Conservation (phyloP, 2,797 vertebrate species). For the Bothrops alternatus region DNA sequence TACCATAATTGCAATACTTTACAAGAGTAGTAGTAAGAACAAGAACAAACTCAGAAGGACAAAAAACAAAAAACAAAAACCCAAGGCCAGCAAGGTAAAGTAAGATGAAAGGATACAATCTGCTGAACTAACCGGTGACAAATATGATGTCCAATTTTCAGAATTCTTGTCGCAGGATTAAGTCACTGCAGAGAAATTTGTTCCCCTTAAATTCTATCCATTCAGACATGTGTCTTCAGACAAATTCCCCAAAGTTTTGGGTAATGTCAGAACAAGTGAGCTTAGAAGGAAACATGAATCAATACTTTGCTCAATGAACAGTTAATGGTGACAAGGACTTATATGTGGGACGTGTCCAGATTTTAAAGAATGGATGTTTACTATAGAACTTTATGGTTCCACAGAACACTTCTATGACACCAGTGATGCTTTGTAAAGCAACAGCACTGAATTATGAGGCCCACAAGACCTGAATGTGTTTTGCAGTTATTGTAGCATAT, state of each 20-base stretch:
- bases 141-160: constrained; percentile 6
- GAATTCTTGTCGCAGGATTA: neutral
- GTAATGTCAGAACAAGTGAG: neutral
- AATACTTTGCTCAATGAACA: constrained; percentile 4
- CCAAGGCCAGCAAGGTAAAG: neutral
- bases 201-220: neutral
- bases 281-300: constrained; percentile 16
- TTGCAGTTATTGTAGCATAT: neutral
- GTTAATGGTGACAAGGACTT: constrained; percentile 14
- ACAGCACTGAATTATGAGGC: neutral
- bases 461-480: neutral
- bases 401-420: neutral
- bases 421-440: neutral
- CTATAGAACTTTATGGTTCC: neutral
- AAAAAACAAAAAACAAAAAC: neutral
- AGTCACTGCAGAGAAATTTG: constrained; percentile 5
- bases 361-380: constrained; percentile 20
- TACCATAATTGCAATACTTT: neutral
- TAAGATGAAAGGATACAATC: neutral
- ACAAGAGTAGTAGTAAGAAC: neutral
- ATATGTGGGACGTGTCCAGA: constrained; percentile 16
- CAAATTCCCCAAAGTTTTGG: constrained; percentile 22
- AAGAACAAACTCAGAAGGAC: neutral
- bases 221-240: neutral
- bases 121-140: neutral